Evolutionary conservation across 2,113 vertebrate species (phyloP), one percentile per base, ranked within the genome.

Genomic region (Athene cunicularia): DNA sequence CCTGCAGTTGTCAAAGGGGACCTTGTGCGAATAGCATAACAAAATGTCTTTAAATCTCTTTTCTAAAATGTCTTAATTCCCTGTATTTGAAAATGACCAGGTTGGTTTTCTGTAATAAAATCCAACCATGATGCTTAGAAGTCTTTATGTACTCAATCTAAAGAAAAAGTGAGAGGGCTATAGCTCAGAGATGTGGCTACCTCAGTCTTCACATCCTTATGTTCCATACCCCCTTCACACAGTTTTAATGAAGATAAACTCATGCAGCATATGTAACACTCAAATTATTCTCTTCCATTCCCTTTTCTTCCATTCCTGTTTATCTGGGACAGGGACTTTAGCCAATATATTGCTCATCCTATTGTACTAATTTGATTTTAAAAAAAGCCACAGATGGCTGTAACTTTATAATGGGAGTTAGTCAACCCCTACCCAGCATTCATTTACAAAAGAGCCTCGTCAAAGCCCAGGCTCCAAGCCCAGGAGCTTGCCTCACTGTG

Each of bases 271-370:
- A 50, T 26, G 33, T 45, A 41, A 17, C 19, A 10, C 20, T 80
- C 15, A 21, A 24, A 4, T 18, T 27, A 8, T 2, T 50, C 35
- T 52, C 22, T 72, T 47, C 37, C 12, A 0, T 27, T 30, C 15
- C 73, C n/a, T n/a, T n/a, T n/a, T 52, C 22, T 72, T 47, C 37
- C 12, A 0, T 27, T 30, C 15, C 73, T 52, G 19, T 20, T 4
- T 39, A 27, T 47, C 55, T 79, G 63, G 17, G 32, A 27, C 47
- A 63, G 47, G 24, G 66, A 23, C 8, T 47, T 33, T 5, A 71
- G 14, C 52, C 35, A 47, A 5, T 12, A 4, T 7, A 4, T 14
- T 45, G 47, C 35, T 59, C 28, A 73, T 56, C 7, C 28, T 23
- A 0, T 9, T 33, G 12, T 45, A 67, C 23, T 39, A 12, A 63